Conservation (phyloP, 2,888 invertebrate species). For the Dromius quadrimaculatus region DNA sequence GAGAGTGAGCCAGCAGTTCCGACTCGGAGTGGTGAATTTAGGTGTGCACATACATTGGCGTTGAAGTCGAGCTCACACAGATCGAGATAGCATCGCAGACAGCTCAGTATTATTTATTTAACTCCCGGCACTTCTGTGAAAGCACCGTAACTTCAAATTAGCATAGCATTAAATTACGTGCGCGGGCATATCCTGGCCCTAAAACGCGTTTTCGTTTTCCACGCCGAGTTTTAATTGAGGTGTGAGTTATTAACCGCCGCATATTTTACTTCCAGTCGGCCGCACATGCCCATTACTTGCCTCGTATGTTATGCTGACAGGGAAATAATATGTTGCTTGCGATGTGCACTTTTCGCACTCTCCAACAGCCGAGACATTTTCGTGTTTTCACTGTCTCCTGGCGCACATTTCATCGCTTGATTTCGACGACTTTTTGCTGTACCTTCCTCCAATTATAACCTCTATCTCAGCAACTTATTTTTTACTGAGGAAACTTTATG, state of each 20-base stretch:
- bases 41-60: too few species aligned
- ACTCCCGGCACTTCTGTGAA: conserved; percentile 57
- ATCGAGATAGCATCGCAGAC: conserved; percentile 58
- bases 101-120: conserved; percentile 59
- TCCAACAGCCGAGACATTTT: background rate
- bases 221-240: conserved; percentile 59
- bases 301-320: conserved; percentile 59
- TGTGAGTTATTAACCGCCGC: conserved; percentile 60
- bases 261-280: conserved; percentile 59
- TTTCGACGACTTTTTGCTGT: conserved; percentile 14
- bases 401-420: background rate
- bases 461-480: too few species aligned
- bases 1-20: too few species aligned
- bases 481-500: too few species aligned
- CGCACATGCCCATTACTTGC: conserved; percentile 59
- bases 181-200: conserved; percentile 54
- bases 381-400: background rate
- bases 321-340: conserved; percentile 57
- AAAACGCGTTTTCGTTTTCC: conserved; percentile 50
- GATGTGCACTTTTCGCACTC: background rate
- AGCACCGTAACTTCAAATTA: conserved; percentile 57
- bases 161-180: conserved; percentile 58
- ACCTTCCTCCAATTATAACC: conserved; percentile 19
- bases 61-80: background rate
- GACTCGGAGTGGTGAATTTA: background rate